Conservation (phyloP, 2,113 vertebrate species). For the Gambusia holbrooki region DNA sequence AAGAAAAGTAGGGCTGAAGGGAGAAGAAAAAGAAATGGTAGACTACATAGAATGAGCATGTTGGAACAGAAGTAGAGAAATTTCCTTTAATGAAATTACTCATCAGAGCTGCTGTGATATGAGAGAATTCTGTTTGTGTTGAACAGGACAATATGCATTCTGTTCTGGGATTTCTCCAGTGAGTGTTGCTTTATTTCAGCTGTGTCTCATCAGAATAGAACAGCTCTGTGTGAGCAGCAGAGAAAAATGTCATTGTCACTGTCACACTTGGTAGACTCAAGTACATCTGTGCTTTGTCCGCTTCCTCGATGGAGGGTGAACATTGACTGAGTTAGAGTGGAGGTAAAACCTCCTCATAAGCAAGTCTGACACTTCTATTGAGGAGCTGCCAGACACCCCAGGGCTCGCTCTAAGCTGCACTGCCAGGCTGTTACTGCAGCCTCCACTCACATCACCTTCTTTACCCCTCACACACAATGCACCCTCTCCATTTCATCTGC, state of each 20-base stretch:
- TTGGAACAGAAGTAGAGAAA: too few relatives aligned
- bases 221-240: background rate
- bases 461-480: conserved; percentile 45
- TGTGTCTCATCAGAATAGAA: background rate
- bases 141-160: too few relatives aligned
- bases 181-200: too few relatives aligned
- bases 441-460: conserved; percentile 48
- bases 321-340: conserved; percentile 53
- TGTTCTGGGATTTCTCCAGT: too few relatives aligned
- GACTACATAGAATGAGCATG: too few relatives aligned
- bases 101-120: too few relatives aligned
- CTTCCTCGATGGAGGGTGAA: conserved; percentile 40
- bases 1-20: too few relatives aligned
- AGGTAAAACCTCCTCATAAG: conserved; percentile 61
- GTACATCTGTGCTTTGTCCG: conserved; percentile 46
- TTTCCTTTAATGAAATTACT: too few relatives aligned
- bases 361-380: conserved; percentile 65
- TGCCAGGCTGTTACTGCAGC: conserved; percentile 53
- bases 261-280: conserved; percentile 42
- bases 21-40: too few relatives aligned
- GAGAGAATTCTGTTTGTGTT: too few relatives aligned
- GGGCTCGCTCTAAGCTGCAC: conserved; percentile 56
- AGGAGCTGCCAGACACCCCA: conserved; percentile 49
- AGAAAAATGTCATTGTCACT: conserved; percentile 17
- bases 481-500: conserved; percentile 48